Conservation (phyloP, 2,113 vertebrate species). For the Cebidichthys violaceus region DNA sequence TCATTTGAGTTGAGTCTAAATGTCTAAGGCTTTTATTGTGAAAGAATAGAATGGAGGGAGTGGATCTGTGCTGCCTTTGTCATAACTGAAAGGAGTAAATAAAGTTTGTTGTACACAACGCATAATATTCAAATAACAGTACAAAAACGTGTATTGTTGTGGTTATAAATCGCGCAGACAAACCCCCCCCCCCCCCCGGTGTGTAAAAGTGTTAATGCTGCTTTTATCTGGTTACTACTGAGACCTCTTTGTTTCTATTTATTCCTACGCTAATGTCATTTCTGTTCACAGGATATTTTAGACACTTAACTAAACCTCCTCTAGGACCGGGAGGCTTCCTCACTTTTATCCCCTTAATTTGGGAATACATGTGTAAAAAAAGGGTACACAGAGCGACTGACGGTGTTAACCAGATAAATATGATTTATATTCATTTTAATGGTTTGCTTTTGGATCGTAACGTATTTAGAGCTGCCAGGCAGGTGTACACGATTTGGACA, state of each 20-base stretch:
- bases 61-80: too few relatives aligned
- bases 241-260: too few relatives aligned
- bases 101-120: too few relatives aligned
- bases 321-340: neutral
- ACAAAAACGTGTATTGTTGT: too few relatives aligned
- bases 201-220: too few relatives aligned
- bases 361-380: neutral
- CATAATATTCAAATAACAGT: too few relatives aligned
- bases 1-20: too few relatives aligned
- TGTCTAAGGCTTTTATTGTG: too few relatives aligned
- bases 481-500: neutral
- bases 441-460: neutral
- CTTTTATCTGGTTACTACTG: neutral
- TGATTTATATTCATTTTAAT: neutral
- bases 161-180: too few relatives aligned
- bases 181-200: too few relatives aligned
- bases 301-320: neutral
- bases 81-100: too few relatives aligned
- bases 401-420: neutral
- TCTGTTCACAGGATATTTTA: conserved; percentile 4
- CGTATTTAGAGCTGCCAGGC: neutral
- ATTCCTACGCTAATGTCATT: neutral
- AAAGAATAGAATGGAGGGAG: too few relatives aligned
- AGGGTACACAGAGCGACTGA: neutral
- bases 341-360: neutral